phyloP scores from a whole-genome alignment of 2,888 invertebrate species.

The Tenthredo notha region DNA sequence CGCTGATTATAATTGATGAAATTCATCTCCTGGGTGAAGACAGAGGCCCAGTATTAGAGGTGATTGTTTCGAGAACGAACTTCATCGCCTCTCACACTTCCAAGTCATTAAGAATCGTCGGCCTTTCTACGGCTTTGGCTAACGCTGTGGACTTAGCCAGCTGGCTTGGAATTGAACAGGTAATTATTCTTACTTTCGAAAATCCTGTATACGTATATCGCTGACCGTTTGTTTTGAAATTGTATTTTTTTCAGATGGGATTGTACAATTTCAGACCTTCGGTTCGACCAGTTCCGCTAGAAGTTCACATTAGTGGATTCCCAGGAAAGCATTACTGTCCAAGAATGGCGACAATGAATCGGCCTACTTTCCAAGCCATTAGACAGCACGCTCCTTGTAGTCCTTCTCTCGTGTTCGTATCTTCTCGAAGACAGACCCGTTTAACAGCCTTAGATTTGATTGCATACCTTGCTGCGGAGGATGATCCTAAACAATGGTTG shows the following conservation, averaged over 20 bases:
- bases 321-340: slow-evolving; percentile 99
- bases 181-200: slow-evolving; percentile 51
- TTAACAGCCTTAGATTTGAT: slow-evolving; percentile 97
- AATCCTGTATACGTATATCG: not conserved
- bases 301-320: slow-evolving; percentile 96
- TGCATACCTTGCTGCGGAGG: slow-evolving; percentile 93
- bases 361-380: slow-evolving; percentile 97
- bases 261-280: slow-evolving; percentile 99
- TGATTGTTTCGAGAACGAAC: slow-evolving; percentile 98
- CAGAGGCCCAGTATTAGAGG: slow-evolving; percentile 94
- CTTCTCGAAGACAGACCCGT: slow-evolving; percentile 97
- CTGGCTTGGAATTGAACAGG: slow-evolving; percentile 92
- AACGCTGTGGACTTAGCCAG: slow-evolving; percentile 98
- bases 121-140: slow-evolving; percentile 97
- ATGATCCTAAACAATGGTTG: slow-evolving; percentile 97
- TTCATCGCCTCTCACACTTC: slow-evolving; percentile 96
- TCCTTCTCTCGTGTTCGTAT: slow-evolving; percentile 96
- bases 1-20: slow-evolving; percentile 97
- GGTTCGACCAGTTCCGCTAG: slow-evolving; percentile 97
- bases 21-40: slow-evolving; percentile 97
- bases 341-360: slow-evolving; percentile 99
- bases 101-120: slow-evolving; percentile 91
- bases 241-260: slow-evolving; percentile 83
- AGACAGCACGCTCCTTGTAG: slow-evolving; percentile 94
- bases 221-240: not conserved